Conservation (phyloP, 2,888 invertebrate genomes). For the Nomada flava region DNA sequence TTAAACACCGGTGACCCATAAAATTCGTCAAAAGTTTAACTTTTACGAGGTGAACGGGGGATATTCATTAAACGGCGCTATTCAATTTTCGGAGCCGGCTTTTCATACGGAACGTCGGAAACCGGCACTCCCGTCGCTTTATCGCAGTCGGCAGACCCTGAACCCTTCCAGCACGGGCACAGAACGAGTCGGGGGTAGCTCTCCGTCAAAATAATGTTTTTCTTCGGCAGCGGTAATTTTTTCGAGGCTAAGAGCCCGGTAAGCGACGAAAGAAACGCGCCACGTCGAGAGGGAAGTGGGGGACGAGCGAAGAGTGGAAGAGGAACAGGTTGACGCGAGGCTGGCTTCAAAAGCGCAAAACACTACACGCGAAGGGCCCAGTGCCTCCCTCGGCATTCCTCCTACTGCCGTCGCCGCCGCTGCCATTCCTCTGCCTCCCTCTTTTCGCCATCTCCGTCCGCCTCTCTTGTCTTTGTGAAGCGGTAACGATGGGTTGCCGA, state of each 20-base stretch:
- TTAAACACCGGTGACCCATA: neutral
- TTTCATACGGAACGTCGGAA: neutral
- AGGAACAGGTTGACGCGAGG: constrained; percentile 67
- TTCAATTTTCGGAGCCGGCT: neutral
- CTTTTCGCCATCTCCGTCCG: constrained; percentile 50
- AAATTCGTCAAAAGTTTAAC: constrained; percentile 12
- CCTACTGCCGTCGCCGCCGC: constrained; percentile 12
- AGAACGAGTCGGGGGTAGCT: neutral
- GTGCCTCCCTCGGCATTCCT: constrained; percentile 56
- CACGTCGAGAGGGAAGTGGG: constrained; percentile 5
- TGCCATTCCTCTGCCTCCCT: constrained; percentile 35
- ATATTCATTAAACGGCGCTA: neutral
- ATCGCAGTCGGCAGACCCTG: neutral
- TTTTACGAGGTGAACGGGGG: neutral
- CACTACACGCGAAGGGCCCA: constrained; percentile 54
- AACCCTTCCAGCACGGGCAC: neutral
- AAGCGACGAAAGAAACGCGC: constrained; percentile 30
- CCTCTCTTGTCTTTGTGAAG: constrained; percentile 54
- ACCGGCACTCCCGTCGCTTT: neutral
- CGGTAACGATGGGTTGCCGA: constrained; percentile 58
- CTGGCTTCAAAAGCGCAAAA: constrained; percentile 64
- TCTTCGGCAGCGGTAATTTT: constrained; percentile 29
- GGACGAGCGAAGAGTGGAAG: constrained; percentile 37
- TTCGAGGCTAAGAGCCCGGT: constrained; percentile 15
- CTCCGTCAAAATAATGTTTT: constrained; percentile 35